Percentiles rank a stretch among this genome's conserved stretches.
phyloP scores from a whole-genome alignment of 2,888 invertebrate genomes.

The Amorpha juglandis region DNA sequence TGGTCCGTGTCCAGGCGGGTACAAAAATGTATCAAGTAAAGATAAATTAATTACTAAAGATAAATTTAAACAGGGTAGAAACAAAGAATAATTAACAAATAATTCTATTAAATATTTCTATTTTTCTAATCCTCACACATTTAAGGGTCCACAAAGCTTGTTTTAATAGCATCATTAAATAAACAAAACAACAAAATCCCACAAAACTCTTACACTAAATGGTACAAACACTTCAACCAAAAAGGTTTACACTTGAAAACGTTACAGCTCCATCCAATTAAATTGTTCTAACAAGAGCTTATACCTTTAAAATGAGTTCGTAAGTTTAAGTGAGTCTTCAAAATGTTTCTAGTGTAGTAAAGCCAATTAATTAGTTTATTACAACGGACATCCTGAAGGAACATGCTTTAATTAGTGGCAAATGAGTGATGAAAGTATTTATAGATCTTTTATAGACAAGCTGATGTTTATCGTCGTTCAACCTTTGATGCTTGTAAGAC shows the following conservation, averaged over 20 bases:
- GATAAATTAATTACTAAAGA: too few relatives aligned
- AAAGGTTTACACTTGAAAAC: background rate
- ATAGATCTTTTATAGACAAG: background rate
- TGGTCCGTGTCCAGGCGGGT: too few relatives aligned
- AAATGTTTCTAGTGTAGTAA: conserved; percentile 6
- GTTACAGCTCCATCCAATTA: conserved; percentile 4
- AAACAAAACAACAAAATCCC: background rate
- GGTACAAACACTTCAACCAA: background rate
- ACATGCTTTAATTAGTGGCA: conserved; percentile 7
- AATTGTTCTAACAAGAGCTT: background rate
- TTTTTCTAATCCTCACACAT: too few relatives aligned
- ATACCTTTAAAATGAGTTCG: background rate
- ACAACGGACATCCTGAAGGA: background rate
- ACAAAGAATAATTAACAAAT: too few relatives aligned
- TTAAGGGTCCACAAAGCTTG: too few relatives aligned
- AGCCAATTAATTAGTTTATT: conserved; percentile 1
- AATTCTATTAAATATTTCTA: too few relatives aligned
- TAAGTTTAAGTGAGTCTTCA: background rate
- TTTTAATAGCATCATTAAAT: background rate
- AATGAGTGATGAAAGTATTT: conserved; percentile 11
- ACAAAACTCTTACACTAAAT: background rate
- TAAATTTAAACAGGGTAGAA: too few relatives aligned
- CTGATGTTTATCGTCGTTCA: background rate
- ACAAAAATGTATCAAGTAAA: too few relatives aligned
- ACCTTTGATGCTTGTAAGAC: background rate